Evolutionary conservation across 2,888 invertebrate species (phyloP).

Genomic region (Lathronympha strigana): DNA sequence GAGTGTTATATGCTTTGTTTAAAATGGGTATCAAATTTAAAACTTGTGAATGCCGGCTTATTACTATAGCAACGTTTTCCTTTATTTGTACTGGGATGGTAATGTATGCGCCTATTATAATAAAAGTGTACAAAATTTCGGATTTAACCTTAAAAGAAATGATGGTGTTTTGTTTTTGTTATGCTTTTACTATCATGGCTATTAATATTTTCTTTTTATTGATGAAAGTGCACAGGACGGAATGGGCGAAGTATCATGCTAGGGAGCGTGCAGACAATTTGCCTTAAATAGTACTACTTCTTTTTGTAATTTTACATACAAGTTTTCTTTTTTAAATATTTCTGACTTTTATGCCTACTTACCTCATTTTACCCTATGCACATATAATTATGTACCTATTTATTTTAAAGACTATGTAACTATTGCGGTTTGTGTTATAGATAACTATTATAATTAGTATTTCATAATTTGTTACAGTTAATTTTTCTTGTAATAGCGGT

Average conservation of each 20-base stretch:
- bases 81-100: slow-evolving; percentile 11
- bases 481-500: too few species aligned
- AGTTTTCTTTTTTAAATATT: too few species aligned
- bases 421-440: too few species aligned
- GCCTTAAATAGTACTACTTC: neutral
- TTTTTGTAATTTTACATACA: too few species aligned
- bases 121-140: neutral
- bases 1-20: slow-evolving; percentile 1
- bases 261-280: slow-evolving; percentile 3
- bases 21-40: neutral
- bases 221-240: neutral
- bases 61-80: slow-evolving; percentile 1
- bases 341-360: too few species aligned
- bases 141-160: neutral
- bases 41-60: neutral
- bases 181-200: slow-evolving; percentile 13
- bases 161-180: slow-evolving; percentile 3
- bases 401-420: too few species aligned
- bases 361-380: too few species aligned
- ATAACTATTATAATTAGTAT: too few species aligned
- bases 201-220: slow-evolving; percentile 7
- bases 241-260: neutral
- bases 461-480: too few species aligned
- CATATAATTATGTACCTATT: too few species aligned
- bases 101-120: slow-evolving; percentile 1